These are phyloP conservation scores for Ciconia nigra DNA, from an alignment of 2,797 vertebrate genomes.

Conservation along the genomic window DNA sequence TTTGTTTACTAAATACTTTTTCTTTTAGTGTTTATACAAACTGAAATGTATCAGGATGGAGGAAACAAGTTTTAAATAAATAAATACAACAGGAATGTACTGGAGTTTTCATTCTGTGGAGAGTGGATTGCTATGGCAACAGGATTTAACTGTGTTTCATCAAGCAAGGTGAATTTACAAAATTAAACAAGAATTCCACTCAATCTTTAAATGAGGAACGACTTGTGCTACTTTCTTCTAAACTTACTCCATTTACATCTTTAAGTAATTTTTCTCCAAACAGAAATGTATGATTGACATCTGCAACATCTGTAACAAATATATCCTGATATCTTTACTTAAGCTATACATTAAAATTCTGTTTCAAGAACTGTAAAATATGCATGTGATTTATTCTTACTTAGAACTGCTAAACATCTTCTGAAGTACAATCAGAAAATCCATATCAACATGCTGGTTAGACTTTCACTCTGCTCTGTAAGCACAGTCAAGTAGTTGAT, in stretches of 20 bases:
- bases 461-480: not conserved
- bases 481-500: not conserved
- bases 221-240: not conserved
- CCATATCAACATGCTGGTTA: not conserved
- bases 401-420: not conserved
- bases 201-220: not conserved
- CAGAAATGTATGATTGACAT: not conserved
- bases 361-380: not conserved
- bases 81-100: not conserved
- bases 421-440: not conserved
- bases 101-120: not conserved
- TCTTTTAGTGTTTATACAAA: not conserved
- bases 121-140: constrained; percentile 5
- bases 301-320: not conserved
- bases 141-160: not conserved
- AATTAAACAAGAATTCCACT: not conserved
- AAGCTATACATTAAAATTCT: not conserved
- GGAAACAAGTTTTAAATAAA: constrained; percentile 14
- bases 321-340: not conserved
- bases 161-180: not conserved
- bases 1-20: not conserved
- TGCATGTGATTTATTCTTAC: not conserved
- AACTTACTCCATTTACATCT: not conserved
- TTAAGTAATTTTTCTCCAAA: not conserved
- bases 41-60: not conserved